phyloP scores from a whole-genome alignment of 2,888 invertebrate species.

The Rhamphomyia laevipes region DNA sequence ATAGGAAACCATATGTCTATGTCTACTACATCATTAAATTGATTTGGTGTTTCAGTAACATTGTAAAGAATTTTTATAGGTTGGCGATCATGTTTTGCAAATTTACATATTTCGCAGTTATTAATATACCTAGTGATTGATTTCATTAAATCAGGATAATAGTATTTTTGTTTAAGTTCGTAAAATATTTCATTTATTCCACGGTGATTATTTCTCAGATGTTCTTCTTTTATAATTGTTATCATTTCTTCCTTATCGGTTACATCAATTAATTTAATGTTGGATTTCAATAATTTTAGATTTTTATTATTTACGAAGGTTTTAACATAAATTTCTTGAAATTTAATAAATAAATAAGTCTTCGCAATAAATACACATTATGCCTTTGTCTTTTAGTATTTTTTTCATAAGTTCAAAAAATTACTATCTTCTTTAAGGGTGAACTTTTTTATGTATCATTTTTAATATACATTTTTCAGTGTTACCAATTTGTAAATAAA shows the following conservation, averaged over 20 bases:
- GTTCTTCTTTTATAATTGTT: background rate
- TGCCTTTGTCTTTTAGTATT: conserved; percentile 1
- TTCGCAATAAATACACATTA: conserved; percentile 2
- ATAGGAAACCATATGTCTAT: conserved; percentile 5
- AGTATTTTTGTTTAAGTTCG: no score
- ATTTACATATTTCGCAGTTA: no score
- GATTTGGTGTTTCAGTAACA: background rate
- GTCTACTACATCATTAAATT: conserved; percentile 4
- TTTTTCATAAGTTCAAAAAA: background rate
- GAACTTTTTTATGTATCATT: conserved; percentile 3
- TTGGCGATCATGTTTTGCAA: background rate
- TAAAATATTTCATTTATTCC: no score
- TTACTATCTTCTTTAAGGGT: background rate
- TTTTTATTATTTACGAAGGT: background rate
- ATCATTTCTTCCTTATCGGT: conserved; percentile 3
- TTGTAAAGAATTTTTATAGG: no score
- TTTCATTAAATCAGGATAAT: no score
- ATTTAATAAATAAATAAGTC: background rate
- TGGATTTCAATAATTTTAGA: background rate
- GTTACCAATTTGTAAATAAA: background rate
- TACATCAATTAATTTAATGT: conserved; percentile 3
- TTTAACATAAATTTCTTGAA: conserved; percentile 1
- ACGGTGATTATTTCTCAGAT: conserved; percentile 7
- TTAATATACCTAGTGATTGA: no score
- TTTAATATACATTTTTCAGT: background rate